Evolutionary conservation across 2,888 invertebrate genomes (phyloP).

Genomic region (Microplitis manilae): DNA sequence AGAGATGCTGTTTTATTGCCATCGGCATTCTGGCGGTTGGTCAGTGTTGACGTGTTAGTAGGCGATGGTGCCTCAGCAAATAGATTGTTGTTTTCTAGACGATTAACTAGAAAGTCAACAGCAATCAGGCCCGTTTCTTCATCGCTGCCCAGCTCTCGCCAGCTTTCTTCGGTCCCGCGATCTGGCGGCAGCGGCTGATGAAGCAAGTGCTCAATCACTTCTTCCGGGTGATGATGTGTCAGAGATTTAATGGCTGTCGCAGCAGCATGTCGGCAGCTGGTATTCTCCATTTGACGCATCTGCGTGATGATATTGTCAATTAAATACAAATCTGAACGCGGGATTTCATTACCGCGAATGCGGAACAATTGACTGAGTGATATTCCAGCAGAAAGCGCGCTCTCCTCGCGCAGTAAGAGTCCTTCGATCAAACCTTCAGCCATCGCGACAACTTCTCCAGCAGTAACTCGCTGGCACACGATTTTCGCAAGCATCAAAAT

Average conservation of each 20-base stretch:
- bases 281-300: slow-evolving; percentile 65
- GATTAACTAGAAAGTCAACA: slow-evolving; percentile 57
- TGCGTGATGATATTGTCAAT: slow-evolving; percentile 63
- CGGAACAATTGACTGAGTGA: slow-evolving; percentile 61
- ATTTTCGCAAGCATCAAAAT: slow-evolving; percentile 59
- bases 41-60: neutral
- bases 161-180: slow-evolving; percentile 62
- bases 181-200: slow-evolving; percentile 64
- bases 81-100: slow-evolving; percentile 58
- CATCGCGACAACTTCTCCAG: slow-evolving; percentile 61
- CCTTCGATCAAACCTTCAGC: slow-evolving; percentile 65
- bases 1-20: slow-evolving; percentile 56
- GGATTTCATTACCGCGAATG: slow-evolving; percentile 62
- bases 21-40: slow-evolving; percentile 23
- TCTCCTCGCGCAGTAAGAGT: slow-evolving; percentile 60
- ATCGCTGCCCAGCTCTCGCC: slow-evolving; percentile 62
- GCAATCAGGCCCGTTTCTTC: slow-evolving; percentile 59
- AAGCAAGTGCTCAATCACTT: slow-evolving; percentile 61
- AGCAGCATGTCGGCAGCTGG: slow-evolving; percentile 58
- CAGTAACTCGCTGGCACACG: slow-evolving; percentile 60
- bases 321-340: slow-evolving; percentile 60
- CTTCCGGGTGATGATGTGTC: slow-evolving; percentile 60
- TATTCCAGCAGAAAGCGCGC: slow-evolving; percentile 62
- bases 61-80: slow-evolving; percentile 53
- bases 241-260: slow-evolving; percentile 60